phyloP scores from a whole-genome alignment of 2,113 vertebrate species.

The Caracal caracal region DNA sequence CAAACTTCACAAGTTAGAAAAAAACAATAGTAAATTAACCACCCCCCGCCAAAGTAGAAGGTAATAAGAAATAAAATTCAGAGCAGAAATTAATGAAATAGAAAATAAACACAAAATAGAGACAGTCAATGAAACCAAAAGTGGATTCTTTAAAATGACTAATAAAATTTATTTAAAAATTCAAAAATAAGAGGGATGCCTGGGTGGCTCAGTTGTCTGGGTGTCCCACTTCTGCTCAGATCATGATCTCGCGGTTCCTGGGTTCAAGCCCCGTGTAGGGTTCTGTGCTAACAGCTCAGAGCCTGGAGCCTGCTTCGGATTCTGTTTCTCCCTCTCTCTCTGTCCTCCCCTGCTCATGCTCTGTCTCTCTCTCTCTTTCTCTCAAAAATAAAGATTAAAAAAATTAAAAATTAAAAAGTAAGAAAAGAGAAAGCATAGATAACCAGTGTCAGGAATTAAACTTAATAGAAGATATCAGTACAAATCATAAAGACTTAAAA shows the following conservation, averaged over 20 bases:
- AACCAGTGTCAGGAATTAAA: neutral
- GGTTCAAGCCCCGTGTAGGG: rapidly evolving
- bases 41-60: neutral
- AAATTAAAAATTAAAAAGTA: neutral
- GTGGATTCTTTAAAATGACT: neutral
- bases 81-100: neutral
- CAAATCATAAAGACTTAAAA: neutral
- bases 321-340: too few relatives aligned
- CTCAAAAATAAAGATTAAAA: too few relatives aligned
- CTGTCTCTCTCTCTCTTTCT: too few relatives aligned
- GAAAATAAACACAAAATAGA: neutral
- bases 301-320: too few relatives aligned
- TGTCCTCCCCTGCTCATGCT: too few relatives aligned
- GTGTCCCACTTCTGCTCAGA: too few relatives aligned
- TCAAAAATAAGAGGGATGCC: neutral
- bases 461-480: neutral
- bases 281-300: too few relatives aligned
- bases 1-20: neutral
- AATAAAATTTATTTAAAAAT: neutral
- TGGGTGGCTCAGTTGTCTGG: too few relatives aligned
- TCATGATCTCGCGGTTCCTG: too few relatives aligned
- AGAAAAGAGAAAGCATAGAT: neutral
- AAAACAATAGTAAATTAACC: neutral
- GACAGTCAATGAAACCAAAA: neutral
- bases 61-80: neutral